A percentile compares a stretch with the other conserved stretches of the same genome.
Evolutionary conservation across 2,113 vertebrate genomes (phyloP).

Genomic region (Siphamia tubifer): DNA sequence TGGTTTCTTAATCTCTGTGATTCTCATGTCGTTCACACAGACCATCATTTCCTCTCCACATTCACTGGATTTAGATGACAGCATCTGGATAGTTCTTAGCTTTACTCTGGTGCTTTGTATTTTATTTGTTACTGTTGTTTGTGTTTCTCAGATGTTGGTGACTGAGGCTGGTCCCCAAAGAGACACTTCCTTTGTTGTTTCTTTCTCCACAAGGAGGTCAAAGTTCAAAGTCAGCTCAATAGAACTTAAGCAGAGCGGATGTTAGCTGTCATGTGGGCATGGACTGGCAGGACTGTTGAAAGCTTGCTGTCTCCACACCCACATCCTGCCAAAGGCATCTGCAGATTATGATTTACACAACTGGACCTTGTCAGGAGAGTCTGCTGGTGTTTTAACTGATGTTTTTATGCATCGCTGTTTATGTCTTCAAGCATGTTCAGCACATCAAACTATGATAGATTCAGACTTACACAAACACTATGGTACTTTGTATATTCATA

Average conservation of each 20-base stretch:
- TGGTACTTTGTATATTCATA: not conserved
- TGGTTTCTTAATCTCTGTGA: not conserved
- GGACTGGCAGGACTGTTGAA: not conserved
- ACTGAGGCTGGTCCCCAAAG: not conserved
- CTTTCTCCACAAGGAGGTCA: conserved; percentile 3
- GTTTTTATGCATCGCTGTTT: not conserved
- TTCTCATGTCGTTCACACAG: not conserved
- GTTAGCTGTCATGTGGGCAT: conserved; percentile 23
- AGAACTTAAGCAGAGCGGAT: conserved; percentile 11
- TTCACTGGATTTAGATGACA: no score
- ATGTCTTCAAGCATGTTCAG: not conserved
- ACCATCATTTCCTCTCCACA: not conserved
- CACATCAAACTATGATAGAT: not conserved
- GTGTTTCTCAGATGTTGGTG: not conserved
- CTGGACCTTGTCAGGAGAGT: not conserved
- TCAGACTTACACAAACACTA: not conserved
- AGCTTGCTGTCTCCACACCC: conserved; percentile 12
- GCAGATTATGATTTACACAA: conserved; percentile 16
- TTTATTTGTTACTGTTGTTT: no score
- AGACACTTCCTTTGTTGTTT: not conserved
- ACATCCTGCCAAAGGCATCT: conserved; percentile 2
- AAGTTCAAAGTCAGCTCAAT: conserved; percentile 24
- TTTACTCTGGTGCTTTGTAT: not conserved
- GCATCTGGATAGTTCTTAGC: no score
- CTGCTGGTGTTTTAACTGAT: not conserved